Evolutionary conservation across 2,113 vertebrate genomes (phyloP).

Genomic region (Muscicapa adusta): DNA sequence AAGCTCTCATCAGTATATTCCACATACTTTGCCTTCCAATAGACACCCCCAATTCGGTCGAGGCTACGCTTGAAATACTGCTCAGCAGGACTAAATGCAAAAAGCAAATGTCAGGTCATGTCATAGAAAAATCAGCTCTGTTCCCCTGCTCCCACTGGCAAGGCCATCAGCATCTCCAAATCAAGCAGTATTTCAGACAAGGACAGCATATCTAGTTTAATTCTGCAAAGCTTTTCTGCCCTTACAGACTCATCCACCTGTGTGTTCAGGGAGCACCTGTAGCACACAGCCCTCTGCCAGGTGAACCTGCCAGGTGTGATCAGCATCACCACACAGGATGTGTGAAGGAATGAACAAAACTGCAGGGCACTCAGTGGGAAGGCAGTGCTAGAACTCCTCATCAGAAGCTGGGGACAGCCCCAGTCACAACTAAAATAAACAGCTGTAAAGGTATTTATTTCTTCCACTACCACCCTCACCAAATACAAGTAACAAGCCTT

Average conservation of each 20-base stretch:
- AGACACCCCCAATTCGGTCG: conserved; percentile 69
- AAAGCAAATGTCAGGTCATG: background rate
- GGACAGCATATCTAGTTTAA: background rate
- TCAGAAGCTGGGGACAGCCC: background rate
- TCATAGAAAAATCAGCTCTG: background rate
- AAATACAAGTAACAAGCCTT: background rate
- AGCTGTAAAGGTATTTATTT: background rate
- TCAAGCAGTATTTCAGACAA: background rate
- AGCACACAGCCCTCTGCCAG: background rate
- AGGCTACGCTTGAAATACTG: conserved; percentile 64
- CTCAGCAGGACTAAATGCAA: conserved; percentile 60
- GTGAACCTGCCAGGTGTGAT: background rate
- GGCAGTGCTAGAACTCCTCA: background rate
- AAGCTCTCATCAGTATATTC: conserved; percentile 75
- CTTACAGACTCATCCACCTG: background rate
- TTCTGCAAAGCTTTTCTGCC: background rate
- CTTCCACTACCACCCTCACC: background rate
- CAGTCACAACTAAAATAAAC: background rate
- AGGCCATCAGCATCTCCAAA: background rate
- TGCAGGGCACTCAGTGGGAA: background rate
- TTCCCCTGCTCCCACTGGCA: background rate
- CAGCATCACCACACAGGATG: background rate
- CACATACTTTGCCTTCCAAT: conserved; percentile 76
- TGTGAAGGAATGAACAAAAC: background rate
- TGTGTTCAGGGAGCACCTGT: background rate